These are phyloP conservation scores for Mesitornis unicolor DNA, from an alignment of 2,113 vertebrate genomes.

Conservation along the genomic window DNA sequence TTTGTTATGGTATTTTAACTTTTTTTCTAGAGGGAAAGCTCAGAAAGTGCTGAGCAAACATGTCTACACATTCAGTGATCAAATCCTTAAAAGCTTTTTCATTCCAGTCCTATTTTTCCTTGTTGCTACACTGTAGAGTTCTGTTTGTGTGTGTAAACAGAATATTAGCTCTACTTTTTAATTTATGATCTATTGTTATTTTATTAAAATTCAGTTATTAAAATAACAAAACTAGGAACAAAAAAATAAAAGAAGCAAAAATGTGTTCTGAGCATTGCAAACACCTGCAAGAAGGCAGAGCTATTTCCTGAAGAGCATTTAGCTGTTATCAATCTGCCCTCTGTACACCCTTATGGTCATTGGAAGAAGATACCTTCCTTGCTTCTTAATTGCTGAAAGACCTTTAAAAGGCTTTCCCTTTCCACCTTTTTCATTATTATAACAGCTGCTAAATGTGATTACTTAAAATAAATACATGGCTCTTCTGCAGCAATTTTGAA, in stretches of 20 bases:
- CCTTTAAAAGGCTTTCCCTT: background rate
- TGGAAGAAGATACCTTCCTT: background rate
- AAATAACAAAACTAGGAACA: background rate
- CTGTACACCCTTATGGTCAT: background rate
- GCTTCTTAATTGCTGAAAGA: background rate
- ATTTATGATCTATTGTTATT: background rate
- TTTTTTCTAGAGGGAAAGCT: background rate
- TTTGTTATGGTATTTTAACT: background rate
- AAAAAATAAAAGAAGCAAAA: background rate
- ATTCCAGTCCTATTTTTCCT: background rate
- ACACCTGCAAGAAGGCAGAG: background rate
- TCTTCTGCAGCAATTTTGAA: background rate
- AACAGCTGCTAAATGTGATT: background rate
- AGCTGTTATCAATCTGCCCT: background rate
- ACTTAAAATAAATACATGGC: background rate
- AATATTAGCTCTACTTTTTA: background rate
- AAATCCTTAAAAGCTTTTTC: background rate
- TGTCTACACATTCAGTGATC: background rate
- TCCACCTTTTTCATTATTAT: constrained; percentile 25
- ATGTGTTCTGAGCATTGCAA: background rate
- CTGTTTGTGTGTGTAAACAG: background rate
- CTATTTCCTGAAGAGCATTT: background rate
- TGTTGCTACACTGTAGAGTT: background rate
- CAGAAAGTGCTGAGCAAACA: background rate
- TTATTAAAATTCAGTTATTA: background rate